These are phyloP conservation scores for Latrodectus hesperus DNA, from an alignment of 2,888 invertebrate species.

Conservation along the genomic window DNA sequence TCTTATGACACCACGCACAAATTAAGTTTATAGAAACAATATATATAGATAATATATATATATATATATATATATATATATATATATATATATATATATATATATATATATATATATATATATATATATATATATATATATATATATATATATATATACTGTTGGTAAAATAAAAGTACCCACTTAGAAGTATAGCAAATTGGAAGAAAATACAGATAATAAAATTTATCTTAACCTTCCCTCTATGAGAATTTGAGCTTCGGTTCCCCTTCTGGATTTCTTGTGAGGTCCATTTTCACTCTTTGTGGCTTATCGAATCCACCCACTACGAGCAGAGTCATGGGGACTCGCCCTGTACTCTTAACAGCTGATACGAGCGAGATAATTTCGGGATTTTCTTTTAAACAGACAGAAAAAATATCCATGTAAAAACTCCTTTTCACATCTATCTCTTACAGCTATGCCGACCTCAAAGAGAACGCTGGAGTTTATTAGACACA, in stretches of 20 bases:
- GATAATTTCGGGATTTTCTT: constrained; percentile 37
- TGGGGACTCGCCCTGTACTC: not conserved
- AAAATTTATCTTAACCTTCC: not conserved
- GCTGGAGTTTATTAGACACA: not conserved
- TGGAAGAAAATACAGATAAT: too few relatives aligned
- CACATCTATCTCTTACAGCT: constrained; percentile 23
- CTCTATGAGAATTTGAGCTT: not conserved
- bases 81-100: too few relatives aligned
- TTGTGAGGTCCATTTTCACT: constrained; percentile 37
- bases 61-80: too few relatives aligned
- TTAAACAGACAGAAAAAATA: constrained; percentile 23
- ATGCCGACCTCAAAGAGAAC: constrained; percentile 31
- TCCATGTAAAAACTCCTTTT: constrained; percentile 5
- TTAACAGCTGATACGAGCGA: constrained; percentile 7
- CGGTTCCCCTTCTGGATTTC: not conserved
- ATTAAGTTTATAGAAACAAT: too few relatives aligned
- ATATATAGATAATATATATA: too few relatives aligned
- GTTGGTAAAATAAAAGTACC: too few relatives aligned
- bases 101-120: too few relatives aligned
- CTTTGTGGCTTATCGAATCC: constrained; percentile 43
- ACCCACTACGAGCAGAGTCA: constrained; percentile 6
- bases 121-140: too few relatives aligned
- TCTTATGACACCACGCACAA: too few relatives aligned
- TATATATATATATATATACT: too few relatives aligned
- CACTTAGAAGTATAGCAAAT: too few relatives aligned